Percentiles rank a stretch among this genome's conserved stretches.
phyloP scores from a whole-genome alignment of 2,113 vertebrate species.

The Girardinichthys multiradiatus region DNA sequence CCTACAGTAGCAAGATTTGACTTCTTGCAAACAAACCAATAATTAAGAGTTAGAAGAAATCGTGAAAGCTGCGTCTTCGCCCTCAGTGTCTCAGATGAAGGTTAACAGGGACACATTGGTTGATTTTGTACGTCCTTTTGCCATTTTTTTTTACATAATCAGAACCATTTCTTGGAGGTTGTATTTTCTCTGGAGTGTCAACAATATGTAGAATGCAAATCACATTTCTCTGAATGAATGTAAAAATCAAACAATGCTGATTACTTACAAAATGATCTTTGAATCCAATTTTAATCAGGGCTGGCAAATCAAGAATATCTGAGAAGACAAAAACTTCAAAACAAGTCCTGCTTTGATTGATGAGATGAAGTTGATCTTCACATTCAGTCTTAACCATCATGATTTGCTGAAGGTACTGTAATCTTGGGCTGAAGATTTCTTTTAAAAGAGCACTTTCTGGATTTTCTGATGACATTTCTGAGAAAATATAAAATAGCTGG shows the following conservation, averaged over 20 bases:
- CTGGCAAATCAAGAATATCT: constrained; percentile 40
- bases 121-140: constrained; percentile 16
- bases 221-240: constrained; percentile 20
- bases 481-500: background rate
- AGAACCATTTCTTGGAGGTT: constrained; percentile 35
- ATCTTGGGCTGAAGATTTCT: background rate
- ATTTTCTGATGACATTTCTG: constrained; percentile 16
- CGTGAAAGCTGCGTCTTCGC: background rate
- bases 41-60: background rate
- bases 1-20: background rate
- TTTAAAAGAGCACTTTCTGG: constrained; percentile 9
- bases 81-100: constrained; percentile 7
- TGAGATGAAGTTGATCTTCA: background rate
- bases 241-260: constrained; percentile 40
- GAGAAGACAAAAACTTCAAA: constrained; percentile 14
- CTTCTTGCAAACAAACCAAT: background rate
- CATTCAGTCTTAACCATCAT: background rate
- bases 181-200: constrained; percentile 24
- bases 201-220: constrained; percentile 36
- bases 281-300: constrained; percentile 46
- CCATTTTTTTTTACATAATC: constrained; percentile 28
- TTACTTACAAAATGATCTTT: constrained; percentile 35
- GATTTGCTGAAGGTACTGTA: constrained; percentile 6
- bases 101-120: constrained; percentile 16
- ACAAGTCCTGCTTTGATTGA: constrained; percentile 2